Evolutionary conservation across 2,113 vertebrate genomes (phyloP).

Genomic region (Salvelinus fontinalis): DNA sequence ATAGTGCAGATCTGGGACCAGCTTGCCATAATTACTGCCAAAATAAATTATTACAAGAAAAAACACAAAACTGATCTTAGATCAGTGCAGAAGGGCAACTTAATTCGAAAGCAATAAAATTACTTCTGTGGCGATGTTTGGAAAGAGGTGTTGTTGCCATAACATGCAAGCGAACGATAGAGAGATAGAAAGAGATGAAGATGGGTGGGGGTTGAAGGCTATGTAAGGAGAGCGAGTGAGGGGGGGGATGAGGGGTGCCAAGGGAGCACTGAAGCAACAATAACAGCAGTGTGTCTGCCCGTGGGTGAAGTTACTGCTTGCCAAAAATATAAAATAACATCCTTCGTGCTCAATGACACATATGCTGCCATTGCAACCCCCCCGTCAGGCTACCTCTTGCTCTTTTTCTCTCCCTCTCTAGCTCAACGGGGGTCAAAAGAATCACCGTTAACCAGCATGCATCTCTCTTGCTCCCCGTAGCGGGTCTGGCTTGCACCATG

Average conservation of each 20-base stretch:
- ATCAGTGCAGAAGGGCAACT: no score
- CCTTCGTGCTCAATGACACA: slow-evolving; percentile 60
- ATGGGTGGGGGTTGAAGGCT: background rate
- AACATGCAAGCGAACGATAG: background rate
- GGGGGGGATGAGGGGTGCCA: slow-evolving; percentile 53
- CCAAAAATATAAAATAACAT: slow-evolving; percentile 63
- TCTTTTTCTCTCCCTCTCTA: background rate
- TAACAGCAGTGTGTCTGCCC: slow-evolving; percentile 56
- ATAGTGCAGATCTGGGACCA: slow-evolving; percentile 38
- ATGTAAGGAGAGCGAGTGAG: background rate
- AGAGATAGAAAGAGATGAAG: background rate
- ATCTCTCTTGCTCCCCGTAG: slow-evolving; percentile 41
- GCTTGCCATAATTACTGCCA: background rate
- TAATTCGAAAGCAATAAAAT: no score
- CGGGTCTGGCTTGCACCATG: slow-evolving; percentile 28
- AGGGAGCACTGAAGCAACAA: slow-evolving; percentile 68
- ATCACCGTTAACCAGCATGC: slow-evolving; percentile 61
- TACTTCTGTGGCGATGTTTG: no score
- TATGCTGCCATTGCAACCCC: slow-evolving; percentile 55
- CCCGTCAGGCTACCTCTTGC: slow-evolving; percentile 61
- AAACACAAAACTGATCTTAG: no score
- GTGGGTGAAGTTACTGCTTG: slow-evolving; percentile 55
- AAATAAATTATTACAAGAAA: background rate
- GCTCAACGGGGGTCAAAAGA: slow-evolving; percentile 59
- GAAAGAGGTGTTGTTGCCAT: no score